Conservation (phyloP, 2,113 vertebrate species). For the Pelodiscus sinensis region DNA sequence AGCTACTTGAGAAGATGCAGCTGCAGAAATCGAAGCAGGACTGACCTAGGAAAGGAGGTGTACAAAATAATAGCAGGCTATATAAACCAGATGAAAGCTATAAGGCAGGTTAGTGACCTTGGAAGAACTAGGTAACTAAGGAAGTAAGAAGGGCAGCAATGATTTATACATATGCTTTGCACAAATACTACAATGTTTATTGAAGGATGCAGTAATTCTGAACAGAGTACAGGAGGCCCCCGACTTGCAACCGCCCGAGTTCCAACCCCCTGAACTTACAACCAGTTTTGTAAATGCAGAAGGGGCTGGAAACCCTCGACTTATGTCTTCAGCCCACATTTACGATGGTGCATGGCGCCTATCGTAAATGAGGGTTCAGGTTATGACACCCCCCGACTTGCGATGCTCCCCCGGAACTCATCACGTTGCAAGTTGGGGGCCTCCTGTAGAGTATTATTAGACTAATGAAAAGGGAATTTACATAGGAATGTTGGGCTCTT, state of each 20-base stretch:
- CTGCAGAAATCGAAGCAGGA: constrained; percentile 46
- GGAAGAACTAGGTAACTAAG: constrained; percentile 41
- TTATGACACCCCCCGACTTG: too few relatives aligned
- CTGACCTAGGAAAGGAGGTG: constrained; percentile 50
- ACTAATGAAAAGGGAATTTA: constrained; percentile 35
- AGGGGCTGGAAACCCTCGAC: too few relatives aligned
- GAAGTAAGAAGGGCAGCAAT: constrained; percentile 41
- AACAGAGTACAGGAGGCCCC: constrained; percentile 19
- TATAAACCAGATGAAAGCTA: constrained; percentile 68
- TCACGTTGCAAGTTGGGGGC: too few relatives aligned
- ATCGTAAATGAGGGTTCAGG: too few relatives aligned
- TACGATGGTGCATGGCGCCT: too few relatives aligned
- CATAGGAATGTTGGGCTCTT: not conserved
- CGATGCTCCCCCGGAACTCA: too few relatives aligned
- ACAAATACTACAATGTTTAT: constrained; percentile 57
- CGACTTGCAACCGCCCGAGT: too few relatives aligned
- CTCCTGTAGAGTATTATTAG: constrained; percentile 8
- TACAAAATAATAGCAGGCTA: constrained; percentile 53
- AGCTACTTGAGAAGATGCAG: constrained; percentile 47
- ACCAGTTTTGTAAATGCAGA: too few relatives aligned
- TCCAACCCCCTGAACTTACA: too few relatives aligned
- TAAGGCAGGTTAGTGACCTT: constrained; percentile 61
- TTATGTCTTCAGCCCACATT: too few relatives aligned
- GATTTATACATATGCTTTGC: constrained; percentile 54
- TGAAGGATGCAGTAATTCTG: constrained; percentile 50